Base-by-base conservation (phyloP, 2,797 vertebrate species). In the Semaprochilodus insignis region DNA sequence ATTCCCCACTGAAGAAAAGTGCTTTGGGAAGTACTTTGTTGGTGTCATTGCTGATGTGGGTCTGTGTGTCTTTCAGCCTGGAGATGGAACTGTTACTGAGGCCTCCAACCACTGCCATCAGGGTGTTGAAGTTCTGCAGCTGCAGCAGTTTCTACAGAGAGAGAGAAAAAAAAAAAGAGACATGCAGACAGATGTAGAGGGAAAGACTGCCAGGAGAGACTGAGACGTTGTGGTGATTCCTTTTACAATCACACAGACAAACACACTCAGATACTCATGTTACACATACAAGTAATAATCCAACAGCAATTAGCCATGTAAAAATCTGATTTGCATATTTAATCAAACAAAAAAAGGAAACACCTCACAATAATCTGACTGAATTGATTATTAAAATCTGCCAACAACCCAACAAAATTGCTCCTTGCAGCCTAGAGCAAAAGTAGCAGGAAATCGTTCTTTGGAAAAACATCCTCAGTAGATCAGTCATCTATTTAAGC, bases 81-180 rank as follows among this genome's bases (percentile, higher is more conserved):
- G 96, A 97, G 89, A 98, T 96, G 85, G 97, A 97, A 91, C 96
- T 97, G 92, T 97, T 97, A 87, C 96, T 97, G 80, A 98, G 95
- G 67, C 97, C 97, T 21, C 97, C 97, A 17, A 97, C 95, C 82
- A 97, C 96, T 0, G 97, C 96, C 96, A 97, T 97, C 80, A 97
- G 91, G 0, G 97, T 97, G 93, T 97, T 97, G 89, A 97, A 97
- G 90, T 97, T 97, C 92, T 97, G 97, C 84, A 97, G 87, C 87
- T 96, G 94, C 6, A 97, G 93, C 81, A 97, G 94, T 73, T 96
- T 96, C 96, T 97, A 91, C 77, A 73, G 48, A 51, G 23, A 16
- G 11, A 80, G 4, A 74, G n/a, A 59, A 23, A 40, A 63, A 54
- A 27, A 63, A 0, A 31, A 59, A 63, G 17, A 36, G 19, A 62